These are phyloP conservation scores for Cotesia congregata DNA, from an alignment of 2,888 invertebrate genomes.

Conservation along the genomic window DNA sequence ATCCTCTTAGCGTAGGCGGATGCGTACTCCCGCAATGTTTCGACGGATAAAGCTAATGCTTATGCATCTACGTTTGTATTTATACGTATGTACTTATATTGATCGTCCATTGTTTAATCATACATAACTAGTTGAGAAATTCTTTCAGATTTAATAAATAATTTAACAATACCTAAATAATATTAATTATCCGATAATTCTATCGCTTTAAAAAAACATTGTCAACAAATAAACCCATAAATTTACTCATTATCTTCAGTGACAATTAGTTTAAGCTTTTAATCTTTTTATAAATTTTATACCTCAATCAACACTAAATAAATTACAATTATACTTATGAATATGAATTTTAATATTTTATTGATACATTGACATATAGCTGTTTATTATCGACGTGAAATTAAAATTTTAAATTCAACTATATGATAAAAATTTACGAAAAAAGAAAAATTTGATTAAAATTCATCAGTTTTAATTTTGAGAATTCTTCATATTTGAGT, in stretches of 20 bases:
- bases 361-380: too few species aligned
- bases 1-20: slow-evolving; percentile 39
- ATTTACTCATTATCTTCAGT: neutral
- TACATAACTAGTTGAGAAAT: slow-evolving; percentile 23
- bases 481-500: too few species aligned
- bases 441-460: too few species aligned
- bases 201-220: neutral
- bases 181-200: neutral
- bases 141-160: neutral
- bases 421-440: too few species aligned
- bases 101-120: slow-evolving; percentile 29
- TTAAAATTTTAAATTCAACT: too few species aligned
- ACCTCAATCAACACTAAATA: neutral
- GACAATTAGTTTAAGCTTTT: neutral
- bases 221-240: neutral
- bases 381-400: too few species aligned
- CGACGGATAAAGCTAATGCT: slow-evolving; percentile 32
- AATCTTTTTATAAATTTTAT: neutral
- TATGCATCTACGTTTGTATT: neutral
- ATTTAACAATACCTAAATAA: neutral
- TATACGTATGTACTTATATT: slow-evolving; percentile 12
- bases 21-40: slow-evolving; percentile 33
- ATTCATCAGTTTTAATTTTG: too few species aligned
- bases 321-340: neutral
- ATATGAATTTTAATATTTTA: neutral